Percentiles rank a stretch among this genome's conserved stretches.
phyloP scores from a whole-genome alignment of 2,797 vertebrate species.

The Buphagus erythrorhynchus region DNA sequence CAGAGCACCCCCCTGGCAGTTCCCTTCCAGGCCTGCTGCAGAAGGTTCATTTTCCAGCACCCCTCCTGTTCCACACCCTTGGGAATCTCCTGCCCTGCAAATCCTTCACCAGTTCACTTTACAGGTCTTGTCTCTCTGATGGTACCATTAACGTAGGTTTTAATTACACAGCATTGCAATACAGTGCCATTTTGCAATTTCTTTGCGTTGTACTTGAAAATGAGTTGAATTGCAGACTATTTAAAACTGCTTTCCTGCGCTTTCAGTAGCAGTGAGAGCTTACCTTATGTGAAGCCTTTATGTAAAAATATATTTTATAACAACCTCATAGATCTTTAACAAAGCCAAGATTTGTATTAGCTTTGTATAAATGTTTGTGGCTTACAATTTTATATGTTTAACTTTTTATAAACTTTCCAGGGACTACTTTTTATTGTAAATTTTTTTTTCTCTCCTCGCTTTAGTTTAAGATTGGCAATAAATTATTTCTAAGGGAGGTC shows the following conservation, averaged over 20 bases:
- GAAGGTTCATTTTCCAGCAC: background rate
- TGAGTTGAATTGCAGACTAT: conserved; percentile 68
- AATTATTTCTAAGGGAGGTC: conserved; percentile 80
- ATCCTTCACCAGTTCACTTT: background rate
- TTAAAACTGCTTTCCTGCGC: conserved; percentile 66
- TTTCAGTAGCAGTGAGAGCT: conserved; percentile 53
- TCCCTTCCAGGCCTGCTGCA: background rate
- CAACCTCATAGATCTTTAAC: conserved; percentile 73
- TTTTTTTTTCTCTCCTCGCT: conserved; percentile 67
- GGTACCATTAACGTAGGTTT: conserved; percentile 45
- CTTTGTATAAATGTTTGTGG: conserved; percentile 78
- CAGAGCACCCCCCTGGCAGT: background rate
- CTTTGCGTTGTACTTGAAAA: conserved; percentile 77
- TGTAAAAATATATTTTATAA: conserved; percentile 77
- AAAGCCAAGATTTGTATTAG: conserved; percentile 74
- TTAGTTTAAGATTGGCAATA: conserved; percentile 78
- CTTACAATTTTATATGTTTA: conserved; percentile 73
- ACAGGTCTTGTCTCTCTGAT: conserved; percentile 41
- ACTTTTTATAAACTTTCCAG: conserved; percentile 78
- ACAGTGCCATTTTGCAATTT: conserved; percentile 66
- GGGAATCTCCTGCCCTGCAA: background rate
- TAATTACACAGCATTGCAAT: conserved; percentile 36
- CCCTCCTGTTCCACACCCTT: background rate
- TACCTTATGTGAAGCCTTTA: conserved; percentile 70
- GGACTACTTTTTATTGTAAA: conserved; percentile 79